Conservation (phyloP, 2,888 invertebrate species). For the Galeopsomyia nigrocyanea region DNA sequence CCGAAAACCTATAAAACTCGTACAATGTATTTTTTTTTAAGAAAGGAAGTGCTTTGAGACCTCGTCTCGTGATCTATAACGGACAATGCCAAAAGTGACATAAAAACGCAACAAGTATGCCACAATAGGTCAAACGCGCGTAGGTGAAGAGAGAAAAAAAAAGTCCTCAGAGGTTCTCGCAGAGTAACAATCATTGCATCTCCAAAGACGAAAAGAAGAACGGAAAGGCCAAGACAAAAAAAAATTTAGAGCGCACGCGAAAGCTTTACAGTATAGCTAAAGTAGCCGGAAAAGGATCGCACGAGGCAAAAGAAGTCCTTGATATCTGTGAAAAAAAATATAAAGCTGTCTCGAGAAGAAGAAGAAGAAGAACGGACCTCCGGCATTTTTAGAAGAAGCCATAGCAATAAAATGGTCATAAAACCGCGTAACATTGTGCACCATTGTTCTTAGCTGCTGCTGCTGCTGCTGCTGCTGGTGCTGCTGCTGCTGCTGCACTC, state of each 20-base stretch:
- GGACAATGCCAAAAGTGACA: constrained; percentile 26
- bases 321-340: constrained; percentile 32
- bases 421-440: constrained; percentile 13
- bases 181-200: constrained; percentile 33
- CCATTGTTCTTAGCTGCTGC: neutral
- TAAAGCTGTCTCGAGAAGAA: neutral
- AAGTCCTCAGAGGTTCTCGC: constrained; percentile 15
- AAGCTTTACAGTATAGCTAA: no score
- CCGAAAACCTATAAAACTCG: constrained; percentile 39
- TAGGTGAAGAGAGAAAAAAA: constrained; percentile 7
- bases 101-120: constrained; percentile 20
- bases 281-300: constrained; percentile 26
- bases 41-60: constrained; percentile 26
- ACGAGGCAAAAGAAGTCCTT: constrained; percentile 36
- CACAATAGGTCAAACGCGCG: constrained; percentile 17
- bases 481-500: no score
- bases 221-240: constrained; percentile 1
- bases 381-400: constrained; percentile 4
- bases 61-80: neutral
- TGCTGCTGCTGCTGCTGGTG: no score
- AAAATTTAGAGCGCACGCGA: no score
- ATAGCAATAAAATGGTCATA: constrained; percentile 33
- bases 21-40: constrained; percentile 34
- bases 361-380: neutral
- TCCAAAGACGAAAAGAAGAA: constrained; percentile 9